Evolutionary conservation across 2,888 invertebrate genomes (phyloP).

Genomic region (Glaucopsyche alexis): DNA sequence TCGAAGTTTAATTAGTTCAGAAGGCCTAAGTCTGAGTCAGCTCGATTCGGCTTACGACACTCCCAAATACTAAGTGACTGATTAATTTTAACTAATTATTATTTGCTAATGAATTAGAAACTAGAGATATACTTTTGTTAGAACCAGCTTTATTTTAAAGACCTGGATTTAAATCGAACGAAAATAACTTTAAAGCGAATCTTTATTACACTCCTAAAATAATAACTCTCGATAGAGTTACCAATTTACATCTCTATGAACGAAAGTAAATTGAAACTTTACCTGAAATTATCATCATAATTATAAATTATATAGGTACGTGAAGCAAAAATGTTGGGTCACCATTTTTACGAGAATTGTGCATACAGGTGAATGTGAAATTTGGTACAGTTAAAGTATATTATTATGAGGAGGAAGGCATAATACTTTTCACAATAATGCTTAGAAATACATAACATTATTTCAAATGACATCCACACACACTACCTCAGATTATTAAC

Average conservation of each 20-base stretch:
- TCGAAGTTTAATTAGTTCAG: neutral
- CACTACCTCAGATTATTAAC: no score
- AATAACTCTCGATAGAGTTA: neutral
- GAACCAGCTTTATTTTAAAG: neutral
- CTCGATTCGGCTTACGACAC: neutral
- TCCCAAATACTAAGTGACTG: neutral
- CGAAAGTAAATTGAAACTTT: conserved; percentile 13
- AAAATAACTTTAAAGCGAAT: neutral
- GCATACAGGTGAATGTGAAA: no score
- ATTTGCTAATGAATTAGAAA: neutral
- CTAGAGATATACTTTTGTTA: neutral
- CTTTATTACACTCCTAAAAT: neutral
- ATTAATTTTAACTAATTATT: neutral
- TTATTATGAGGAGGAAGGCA: no score
- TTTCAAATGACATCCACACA: no score
- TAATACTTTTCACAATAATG: no score
- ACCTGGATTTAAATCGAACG: neutral
- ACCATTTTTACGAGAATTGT: no score
- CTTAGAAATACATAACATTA: no score
- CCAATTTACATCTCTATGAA: neutral
- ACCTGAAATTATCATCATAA: no score
- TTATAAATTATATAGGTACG: no score
- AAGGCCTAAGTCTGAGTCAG: neutral
- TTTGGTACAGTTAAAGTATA: no score
- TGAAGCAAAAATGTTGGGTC: no score